Percentiles rank a stretch among this genome's conserved stretches.
These are phyloP conservation scores for Xyliphius kryptos DNA, from an alignment of 2,113 vertebrate genomes.

Conservation along the genomic window DNA sequence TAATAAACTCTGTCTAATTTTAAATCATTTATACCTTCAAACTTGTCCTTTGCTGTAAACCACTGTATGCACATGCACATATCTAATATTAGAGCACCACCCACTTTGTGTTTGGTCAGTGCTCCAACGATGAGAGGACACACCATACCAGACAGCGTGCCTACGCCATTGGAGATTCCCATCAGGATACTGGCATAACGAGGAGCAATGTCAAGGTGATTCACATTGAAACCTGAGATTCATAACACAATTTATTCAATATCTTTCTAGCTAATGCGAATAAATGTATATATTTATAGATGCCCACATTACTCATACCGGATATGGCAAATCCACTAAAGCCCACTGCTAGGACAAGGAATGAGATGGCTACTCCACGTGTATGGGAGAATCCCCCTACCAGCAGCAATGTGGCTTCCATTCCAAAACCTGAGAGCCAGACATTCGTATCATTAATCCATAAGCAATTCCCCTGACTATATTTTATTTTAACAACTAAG, in stretches of 20 bases:
- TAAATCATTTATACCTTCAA: no score
- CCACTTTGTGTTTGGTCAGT: slow-evolving; percentile 93
- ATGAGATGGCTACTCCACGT: slow-evolving; percentile 86
- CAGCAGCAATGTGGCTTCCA: slow-evolving; percentile 92
- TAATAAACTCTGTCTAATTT: no score
- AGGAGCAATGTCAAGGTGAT: slow-evolving; percentile 94
- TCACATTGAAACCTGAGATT: slow-evolving; percentile 93
- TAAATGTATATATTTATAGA: no score
- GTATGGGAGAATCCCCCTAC: slow-evolving; percentile 96
- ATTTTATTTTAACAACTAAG: no score
- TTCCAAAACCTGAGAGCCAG: slow-evolving; percentile 98
- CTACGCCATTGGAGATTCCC: slow-evolving; percentile 96
- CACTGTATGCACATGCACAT: no score
- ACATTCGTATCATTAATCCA: no score
- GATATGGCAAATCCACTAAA: slow-evolving; percentile 98
- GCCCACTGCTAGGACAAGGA: slow-evolving; percentile 91
- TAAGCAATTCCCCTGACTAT: no score
- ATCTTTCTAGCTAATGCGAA: no score
- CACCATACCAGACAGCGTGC: slow-evolving; percentile 93
- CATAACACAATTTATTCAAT: no score
- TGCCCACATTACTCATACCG: no score
- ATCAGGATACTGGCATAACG: slow-evolving; percentile 97
- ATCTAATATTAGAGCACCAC: no score
- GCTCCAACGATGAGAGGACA: slow-evolving; percentile 93
- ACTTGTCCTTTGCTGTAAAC: no score